Base-by-base conservation (phyloP, 2,113 vertebrate species). In the Collichthys lucidus region DNA sequence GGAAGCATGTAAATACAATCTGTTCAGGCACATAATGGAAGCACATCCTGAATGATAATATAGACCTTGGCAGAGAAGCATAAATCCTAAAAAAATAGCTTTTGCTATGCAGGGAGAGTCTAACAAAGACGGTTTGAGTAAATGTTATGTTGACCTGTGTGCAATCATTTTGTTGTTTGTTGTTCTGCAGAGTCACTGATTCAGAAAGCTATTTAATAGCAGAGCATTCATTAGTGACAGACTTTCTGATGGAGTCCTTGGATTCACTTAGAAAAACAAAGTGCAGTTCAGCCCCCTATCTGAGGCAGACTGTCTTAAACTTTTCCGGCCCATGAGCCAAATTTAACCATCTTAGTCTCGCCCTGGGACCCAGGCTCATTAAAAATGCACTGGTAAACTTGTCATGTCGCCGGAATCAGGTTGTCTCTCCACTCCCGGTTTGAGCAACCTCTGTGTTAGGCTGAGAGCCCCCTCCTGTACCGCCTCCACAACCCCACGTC, bases 301-400 rank as follows among this genome's bases (percentile, higher is more conserved):
- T 84, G 29, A 80, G 31, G 74, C 77, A 72, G 47, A 64, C 77
- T 50, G 74, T 82, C 70, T 79, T 75, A 50, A 84, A 77, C 60
- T 79, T 83, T 84, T 80, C 60, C 53, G 66, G 85, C 74, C 78
- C 73, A 82, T 55, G 82, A 88, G 83, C 86, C 76, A 79, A 83
- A 88, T 91, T 84, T 83, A 93, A 89, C 90, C 88, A 84, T 88
- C 85, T 4, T 22, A 65, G 83, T 82, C 65, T 81, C 79, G 49
- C 89, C 80, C 66, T 63, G 88, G 87, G 87, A 88, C 63, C 74
- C 42, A 2, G 74, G 73, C 84, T 88, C 82, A 91, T 91, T 91
- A 91, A 90, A 85, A 89, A 84, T 75, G 78, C 44, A 83, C 77
- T 46, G 49, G 87, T 88, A 90, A 91, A 90, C 77, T 80, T 65